Base-by-base conservation (phyloP, 1,140 invertebrate species). In the Ceratosolen fusciceps region DNA sequence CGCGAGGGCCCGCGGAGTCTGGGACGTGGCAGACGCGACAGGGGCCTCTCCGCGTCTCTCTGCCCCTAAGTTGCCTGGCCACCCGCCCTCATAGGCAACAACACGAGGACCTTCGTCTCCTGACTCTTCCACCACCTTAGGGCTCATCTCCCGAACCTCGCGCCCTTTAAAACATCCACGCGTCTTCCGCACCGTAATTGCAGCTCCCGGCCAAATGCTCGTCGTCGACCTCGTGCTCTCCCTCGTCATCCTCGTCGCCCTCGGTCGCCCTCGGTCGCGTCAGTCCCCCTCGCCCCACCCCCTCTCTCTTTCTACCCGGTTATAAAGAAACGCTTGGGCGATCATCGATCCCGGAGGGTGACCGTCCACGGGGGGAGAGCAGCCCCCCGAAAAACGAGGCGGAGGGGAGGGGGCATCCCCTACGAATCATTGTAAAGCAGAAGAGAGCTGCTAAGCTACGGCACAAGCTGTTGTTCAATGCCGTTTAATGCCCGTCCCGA, bases 381-480 rank as follows among this genome's bases (percentile, higher is more conserved):
- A 14, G 43, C 26, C 21, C 26, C 10, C 1, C 39, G 68, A 24
- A n/a, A 19, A 10, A 47, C 43, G 70, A 21, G 71, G 71, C 49
- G 37, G 54, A 37, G 52, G 29, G 31, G 70, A 54, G 1, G 31
- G 70, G 65, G 71, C 5, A 39, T 49, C 1, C 21, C 21, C 10
- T n/a, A 7, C 7, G 52, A 58, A 62, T 65, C 49, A 75, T 75
- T 62, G 58, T 47, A 60, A 62, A 62, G 73, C 73, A 52, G 39
- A n/a, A n/a, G n/a, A n/a, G n/a, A 7, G 58, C 31, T 56, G 39
- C 24, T 49, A 19, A 24, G 26, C 43, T 34, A 16, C 71, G 29
- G 29, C 21, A 47, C 24, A 29, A 3, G 56, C 71, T 39, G 31
- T 24, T 72, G 52, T 31, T 73, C 31, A 56, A 73, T 73, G 71